phyloP scores from a whole-genome alignment of 2,797 vertebrate species.

The Dermochelys coriacea region DNA sequence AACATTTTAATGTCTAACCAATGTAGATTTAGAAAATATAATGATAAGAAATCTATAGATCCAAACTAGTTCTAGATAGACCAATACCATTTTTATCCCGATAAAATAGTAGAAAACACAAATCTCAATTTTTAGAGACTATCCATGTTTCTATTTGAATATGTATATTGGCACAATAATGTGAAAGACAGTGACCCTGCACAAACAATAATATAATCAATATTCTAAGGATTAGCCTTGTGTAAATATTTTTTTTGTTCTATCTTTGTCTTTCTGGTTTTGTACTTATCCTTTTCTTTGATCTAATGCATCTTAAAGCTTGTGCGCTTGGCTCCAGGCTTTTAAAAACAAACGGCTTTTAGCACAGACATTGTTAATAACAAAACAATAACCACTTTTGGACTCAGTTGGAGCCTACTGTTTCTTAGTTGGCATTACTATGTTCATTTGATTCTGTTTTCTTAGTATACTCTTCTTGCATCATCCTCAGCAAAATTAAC shows the following conservation, averaged over 20 bases:
- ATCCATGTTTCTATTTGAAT: neutral
- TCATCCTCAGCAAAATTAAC: neutral
- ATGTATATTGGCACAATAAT: neutral
- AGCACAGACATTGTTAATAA: slow-evolving; percentile 7
- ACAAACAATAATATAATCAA: neutral
- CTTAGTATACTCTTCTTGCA: neutral
- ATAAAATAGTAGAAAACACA: slow-evolving; percentile 13
- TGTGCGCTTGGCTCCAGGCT: slow-evolving; percentile 63
- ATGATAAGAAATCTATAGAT: neutral
- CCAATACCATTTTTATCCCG: neutral
- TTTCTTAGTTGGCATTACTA: slow-evolving; percentile 36
- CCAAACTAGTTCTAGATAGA: slow-evolving; percentile 5
- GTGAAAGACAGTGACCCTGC: neutral
- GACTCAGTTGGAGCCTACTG: slow-evolving; percentile 7
- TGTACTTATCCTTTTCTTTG: slow-evolving; percentile 60
- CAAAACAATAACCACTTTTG: slow-evolving; percentile 20
- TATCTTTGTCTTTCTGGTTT: slow-evolving; percentile 64
- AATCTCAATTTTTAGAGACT: neutral
- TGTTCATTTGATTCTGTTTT: slow-evolving; percentile 36
- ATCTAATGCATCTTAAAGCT: slow-evolving; percentile 56
- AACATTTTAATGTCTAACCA: neutral
- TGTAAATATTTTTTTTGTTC: slow-evolving; percentile 65
- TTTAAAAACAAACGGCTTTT: slow-evolving; percentile 59
- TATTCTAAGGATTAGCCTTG: slow-evolving; percentile 37
- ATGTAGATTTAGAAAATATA: slow-evolving; percentile 1